These are phyloP conservation scores for Oncorhynchus tshawytscha DNA, from an alignment of 2,113 vertebrate species.

Conservation along the genomic window DNA sequence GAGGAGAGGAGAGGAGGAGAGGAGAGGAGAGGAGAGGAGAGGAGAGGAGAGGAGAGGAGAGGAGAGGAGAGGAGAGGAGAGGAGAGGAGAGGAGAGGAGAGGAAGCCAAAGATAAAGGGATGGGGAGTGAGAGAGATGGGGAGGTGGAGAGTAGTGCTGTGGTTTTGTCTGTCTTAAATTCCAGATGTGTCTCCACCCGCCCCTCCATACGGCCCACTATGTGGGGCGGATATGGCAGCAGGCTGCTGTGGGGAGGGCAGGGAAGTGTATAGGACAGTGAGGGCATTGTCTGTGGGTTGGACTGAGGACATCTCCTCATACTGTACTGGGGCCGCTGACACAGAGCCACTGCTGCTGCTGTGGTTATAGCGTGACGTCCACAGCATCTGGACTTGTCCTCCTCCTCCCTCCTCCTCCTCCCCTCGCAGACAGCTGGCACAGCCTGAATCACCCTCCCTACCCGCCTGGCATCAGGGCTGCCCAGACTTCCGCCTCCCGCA, in stretches of 20 bases:
- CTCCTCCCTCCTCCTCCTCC: not conserved
- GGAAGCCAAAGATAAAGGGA: slow-evolving; percentile 4
- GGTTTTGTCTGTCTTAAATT: not conserved
- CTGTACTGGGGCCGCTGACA: not conserved
- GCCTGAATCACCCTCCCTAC: slow-evolving; percentile 12
- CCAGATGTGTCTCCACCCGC: not conserved
- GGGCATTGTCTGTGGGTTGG: slow-evolving; percentile 10
- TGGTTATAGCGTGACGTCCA: slow-evolving; percentile 12
- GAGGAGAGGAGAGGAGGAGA: not conserved
- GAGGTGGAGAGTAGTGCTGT: not conserved
- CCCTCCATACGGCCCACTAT: not conserved
- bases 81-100: not conserved
- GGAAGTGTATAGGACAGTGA: slow-evolving; percentile 1
- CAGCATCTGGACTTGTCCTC: slow-evolving; percentile 8
- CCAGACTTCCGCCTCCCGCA: slow-evolving; percentile 60
- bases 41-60: slow-evolving; percentile 2
- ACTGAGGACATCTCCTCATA: slow-evolving; percentile 23
- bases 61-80: not conserved
- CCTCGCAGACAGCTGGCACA: not conserved
- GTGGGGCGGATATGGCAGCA: not conserved
- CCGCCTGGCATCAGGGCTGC: slow-evolving; percentile 48
- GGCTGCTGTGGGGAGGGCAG: not conserved
- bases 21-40: not conserved
- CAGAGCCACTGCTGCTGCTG: slow-evolving; percentile 2
- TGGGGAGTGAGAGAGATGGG: slow-evolving; percentile 5